Evolutionary conservation across 2,797 vertebrate genomes (phyloP).

Genomic region (Microctenopoma steveboyesi): DNA sequence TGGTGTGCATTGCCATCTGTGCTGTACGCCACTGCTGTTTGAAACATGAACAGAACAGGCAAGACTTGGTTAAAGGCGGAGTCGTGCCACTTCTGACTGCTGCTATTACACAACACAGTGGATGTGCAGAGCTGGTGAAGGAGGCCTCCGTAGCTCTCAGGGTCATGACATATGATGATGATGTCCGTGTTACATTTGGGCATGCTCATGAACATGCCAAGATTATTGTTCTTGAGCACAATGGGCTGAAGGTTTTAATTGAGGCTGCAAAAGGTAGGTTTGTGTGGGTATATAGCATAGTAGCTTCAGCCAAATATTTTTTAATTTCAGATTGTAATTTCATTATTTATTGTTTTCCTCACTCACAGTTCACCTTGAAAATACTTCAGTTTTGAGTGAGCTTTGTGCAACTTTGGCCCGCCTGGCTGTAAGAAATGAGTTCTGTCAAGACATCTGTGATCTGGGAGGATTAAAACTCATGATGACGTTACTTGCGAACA

Average conservation of each 20-base stretch:
- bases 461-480: slow-evolving; percentile 91
- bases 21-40: slow-evolving; percentile 86
- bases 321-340: neutral
- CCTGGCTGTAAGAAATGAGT: slow-evolving; percentile 94
- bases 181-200: slow-evolving; percentile 92
- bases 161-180: slow-evolving; percentile 94
- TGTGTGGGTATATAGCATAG: neutral
- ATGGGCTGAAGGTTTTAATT: slow-evolving; percentile 89
- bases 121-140: slow-evolving; percentile 80
- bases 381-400: slow-evolving; percentile 87
- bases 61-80: slow-evolving; percentile 87
- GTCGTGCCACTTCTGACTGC: slow-evolving; percentile 82
- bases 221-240: slow-evolving; percentile 91
- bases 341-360: slow-evolving; percentile 1
- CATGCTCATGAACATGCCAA: slow-evolving; percentile 92
- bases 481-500: slow-evolving; percentile 87
- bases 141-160: slow-evolving; percentile 85
- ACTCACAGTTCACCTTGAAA: slow-evolving; percentile 82
- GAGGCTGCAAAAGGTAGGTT: slow-evolving; percentile 90
- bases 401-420: slow-evolving; percentile 91
- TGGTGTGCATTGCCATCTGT: slow-evolving; percentile 76
- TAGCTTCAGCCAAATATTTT: slow-evolving; percentile 5
- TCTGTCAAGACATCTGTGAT: slow-evolving; percentile 96
- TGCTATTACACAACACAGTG: slow-evolving; percentile 75
- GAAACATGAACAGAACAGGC: slow-evolving; percentile 94